Evolutionary conservation across 2,888 invertebrate genomes (phyloP).

Genomic region (Microplitis deprimator): DNA sequence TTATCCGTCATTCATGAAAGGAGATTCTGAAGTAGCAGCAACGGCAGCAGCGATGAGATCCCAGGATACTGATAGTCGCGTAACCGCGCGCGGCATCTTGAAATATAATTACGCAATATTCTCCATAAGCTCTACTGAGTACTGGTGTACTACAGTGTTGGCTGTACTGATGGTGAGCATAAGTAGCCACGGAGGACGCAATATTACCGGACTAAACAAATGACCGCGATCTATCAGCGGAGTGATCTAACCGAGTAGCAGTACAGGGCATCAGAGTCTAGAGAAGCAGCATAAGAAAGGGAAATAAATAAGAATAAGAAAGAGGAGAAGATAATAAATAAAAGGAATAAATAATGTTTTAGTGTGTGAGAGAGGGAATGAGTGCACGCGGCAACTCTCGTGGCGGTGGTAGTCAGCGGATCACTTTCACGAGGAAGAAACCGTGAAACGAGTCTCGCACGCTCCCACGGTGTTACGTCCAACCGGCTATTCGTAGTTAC

Average conservation of each 20-base stretch:
- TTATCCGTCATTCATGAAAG: constrained; percentile 42
- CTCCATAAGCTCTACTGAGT: background rate
- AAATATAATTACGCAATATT: constrained; percentile 36
- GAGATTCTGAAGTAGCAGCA: constrained; percentile 8
- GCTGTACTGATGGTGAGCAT: constrained; percentile 35
- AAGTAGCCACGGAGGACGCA: constrained; percentile 49
- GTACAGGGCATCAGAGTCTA: background rate
- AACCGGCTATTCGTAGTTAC: constrained; percentile 2
- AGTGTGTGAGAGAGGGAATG: constrained; percentile 14
- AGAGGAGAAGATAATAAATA: background rate
- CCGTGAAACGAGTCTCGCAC: constrained; percentile 59
- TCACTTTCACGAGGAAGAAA: constrained; percentile 68
- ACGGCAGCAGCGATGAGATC: constrained; percentile 29
- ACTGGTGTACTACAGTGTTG: constrained; percentile 16
- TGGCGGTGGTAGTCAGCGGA: constrained; percentile 43
- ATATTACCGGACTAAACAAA: constrained; percentile 61
- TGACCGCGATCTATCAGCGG: constrained; percentile 65
- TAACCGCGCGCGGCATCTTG: constrained; percentile 31
- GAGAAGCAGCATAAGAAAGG: background rate
- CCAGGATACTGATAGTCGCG: constrained; percentile 30
- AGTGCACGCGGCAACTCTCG: constrained; percentile 21
- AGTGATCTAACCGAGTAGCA: constrained; percentile 49
- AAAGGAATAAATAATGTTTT: background rate
- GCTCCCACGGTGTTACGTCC: constrained; percentile 67
- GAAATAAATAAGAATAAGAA: constrained; percentile 1